Percentiles rank a stretch among this genome's conserved stretches.
phyloP scores from a whole-genome alignment of 2,888 invertebrate species.

The Bellardia bayeri region DNA sequence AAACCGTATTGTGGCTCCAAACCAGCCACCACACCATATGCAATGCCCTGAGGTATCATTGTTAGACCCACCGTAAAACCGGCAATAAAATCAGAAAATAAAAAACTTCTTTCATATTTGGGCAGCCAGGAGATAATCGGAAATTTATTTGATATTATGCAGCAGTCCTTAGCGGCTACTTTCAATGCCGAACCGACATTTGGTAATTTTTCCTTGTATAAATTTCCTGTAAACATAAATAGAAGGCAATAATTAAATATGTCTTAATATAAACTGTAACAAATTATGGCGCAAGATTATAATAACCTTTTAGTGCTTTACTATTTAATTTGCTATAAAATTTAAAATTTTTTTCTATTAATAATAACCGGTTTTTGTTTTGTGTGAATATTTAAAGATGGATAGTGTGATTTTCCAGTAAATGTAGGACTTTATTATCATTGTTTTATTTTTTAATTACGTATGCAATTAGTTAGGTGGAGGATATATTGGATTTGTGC shows the following conservation, averaged over 20 bases:
- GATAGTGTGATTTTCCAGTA: too few species aligned
- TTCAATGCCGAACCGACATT: slow-evolving; percentile 77
- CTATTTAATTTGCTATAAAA: too few species aligned
- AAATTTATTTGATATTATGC: slow-evolving; percentile 85
- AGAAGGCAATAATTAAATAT: neutral
- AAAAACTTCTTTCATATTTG: slow-evolving; percentile 87
- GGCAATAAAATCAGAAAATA: slow-evolving; percentile 92
- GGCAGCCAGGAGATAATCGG: slow-evolving; percentile 92
- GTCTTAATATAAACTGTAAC: too few species aligned
- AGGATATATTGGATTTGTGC: too few species aligned
- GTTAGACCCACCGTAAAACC: slow-evolving; percentile 93
- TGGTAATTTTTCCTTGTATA: slow-evolving; percentile 82
- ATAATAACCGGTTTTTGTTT: too few species aligned
- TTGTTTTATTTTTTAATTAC: too few species aligned
- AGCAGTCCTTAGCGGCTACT: slow-evolving; percentile 83
- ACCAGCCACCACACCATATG: slow-evolving; percentile 92
- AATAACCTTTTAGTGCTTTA: too few species aligned
- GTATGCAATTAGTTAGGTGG: too few species aligned
- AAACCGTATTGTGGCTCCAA: slow-evolving; percentile 91
- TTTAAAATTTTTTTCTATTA: too few species aligned
- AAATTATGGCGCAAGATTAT: too few species aligned
- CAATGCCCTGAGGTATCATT: slow-evolving; percentile 93
- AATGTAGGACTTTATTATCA: too few species aligned
- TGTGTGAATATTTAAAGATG: too few species aligned
- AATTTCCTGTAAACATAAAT: slow-evolving; percentile 76